phyloP scores from a whole-genome alignment of 2,113 vertebrate genomes.

The Otis tarda region DNA sequence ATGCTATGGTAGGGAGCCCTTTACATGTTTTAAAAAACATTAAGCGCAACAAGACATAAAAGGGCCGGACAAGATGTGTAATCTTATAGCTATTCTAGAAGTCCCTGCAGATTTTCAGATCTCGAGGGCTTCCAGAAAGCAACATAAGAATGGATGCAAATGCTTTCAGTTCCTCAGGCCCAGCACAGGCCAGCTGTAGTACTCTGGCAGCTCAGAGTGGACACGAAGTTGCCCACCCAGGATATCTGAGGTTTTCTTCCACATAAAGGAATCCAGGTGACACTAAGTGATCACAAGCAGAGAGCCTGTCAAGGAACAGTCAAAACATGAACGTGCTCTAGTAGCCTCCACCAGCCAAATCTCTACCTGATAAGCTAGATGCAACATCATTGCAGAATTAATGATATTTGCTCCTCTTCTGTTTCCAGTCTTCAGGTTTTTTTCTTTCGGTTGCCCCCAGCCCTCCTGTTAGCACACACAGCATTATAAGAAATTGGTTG shows the following conservation, averaged over 20 bases:
- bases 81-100: neutral
- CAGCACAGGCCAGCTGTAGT: neutral
- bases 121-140: neutral
- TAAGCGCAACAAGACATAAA: neutral
- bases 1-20: neutral
- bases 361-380: neutral
- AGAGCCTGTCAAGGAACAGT: neutral
- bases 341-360: neutral
- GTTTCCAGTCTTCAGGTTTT: neutral
- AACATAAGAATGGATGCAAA: neutral
- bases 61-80: neutral
- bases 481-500: neutral
- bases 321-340: accelerated
- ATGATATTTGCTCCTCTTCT: neutral
- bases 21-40: neutral
- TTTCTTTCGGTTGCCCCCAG: no score
- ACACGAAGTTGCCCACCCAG: neutral
- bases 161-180: neutral
- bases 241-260: neutral
- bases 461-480: neutral
- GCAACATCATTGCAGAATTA: neutral
- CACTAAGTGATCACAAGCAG: neutral
- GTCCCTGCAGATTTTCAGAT: neutral
- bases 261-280: neutral
- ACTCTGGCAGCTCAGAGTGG: neutral